These are phyloP conservation scores for Zaprionus lineosus DNA, from an alignment of 2,888 invertebrate species.

Conservation along the genomic window DNA sequence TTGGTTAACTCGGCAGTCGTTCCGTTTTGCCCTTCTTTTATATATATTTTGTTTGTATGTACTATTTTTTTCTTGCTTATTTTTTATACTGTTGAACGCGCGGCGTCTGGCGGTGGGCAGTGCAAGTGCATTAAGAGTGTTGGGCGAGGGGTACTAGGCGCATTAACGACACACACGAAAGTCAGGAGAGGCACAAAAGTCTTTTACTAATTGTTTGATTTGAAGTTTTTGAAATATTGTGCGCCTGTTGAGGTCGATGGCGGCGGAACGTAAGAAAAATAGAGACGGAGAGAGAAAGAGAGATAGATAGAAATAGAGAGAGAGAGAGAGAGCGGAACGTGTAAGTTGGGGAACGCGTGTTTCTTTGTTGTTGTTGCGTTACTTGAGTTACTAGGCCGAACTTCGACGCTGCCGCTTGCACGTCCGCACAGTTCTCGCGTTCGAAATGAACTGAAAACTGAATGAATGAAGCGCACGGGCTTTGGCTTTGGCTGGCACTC, in stretches of 20 bases:
- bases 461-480: slow-evolving; percentile 60
- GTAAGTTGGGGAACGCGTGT: slow-evolving; percentile 48
- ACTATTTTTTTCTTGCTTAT: slow-evolving; percentile 3
- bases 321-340: slow-evolving; percentile 44
- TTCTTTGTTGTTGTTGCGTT: slow-evolving; percentile 32
- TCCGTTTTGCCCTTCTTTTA: slow-evolving; percentile 3
- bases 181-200: slow-evolving; percentile 29
- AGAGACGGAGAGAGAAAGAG: neutral
- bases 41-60: slow-evolving; percentile 9
- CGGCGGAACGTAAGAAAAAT: slow-evolving; percentile 17
- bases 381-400: slow-evolving; percentile 49
- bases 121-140: slow-evolving; percentile 29
- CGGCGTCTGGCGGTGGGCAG: slow-evolving; percentile 43
- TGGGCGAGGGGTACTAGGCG: neutral
- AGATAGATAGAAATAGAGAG: slow-evolving; percentile 7
- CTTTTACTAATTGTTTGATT: slow-evolving; percentile 28
- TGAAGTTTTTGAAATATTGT: slow-evolving; percentile 9
- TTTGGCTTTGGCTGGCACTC: slow-evolving; percentile 16
- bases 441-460: slow-evolving; percentile 81
- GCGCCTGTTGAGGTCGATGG: slow-evolving; percentile 47
- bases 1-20: slow-evolving; percentile 22
- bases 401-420: slow-evolving; percentile 61
- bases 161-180: slow-evolving; percentile 18
- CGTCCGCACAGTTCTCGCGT: slow-evolving; percentile 83
- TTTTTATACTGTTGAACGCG: slow-evolving; percentile 13